Conservation (phyloP, 1,140 invertebrate species). For the Cotesia vestalis region DNA sequence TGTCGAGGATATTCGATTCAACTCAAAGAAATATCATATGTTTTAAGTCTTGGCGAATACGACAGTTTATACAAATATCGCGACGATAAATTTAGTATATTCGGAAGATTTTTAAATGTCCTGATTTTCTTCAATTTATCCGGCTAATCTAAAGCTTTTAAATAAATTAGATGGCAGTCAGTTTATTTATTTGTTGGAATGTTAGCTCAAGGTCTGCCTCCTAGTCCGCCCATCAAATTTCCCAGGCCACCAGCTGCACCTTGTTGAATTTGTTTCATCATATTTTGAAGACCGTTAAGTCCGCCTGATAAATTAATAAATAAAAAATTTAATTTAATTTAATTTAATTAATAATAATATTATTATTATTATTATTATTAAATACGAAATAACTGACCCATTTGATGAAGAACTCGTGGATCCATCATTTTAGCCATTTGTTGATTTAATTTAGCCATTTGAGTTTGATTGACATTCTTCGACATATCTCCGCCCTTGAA, state of each 20-base stretch:
- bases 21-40: no score
- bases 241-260: constrained; percentile 78
- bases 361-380: constrained; percentile 1
- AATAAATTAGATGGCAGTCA: constrained; percentile 23
- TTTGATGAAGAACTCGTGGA: constrained; percentile 94
- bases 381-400: constrained; percentile 70
- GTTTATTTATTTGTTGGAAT: constrained; percentile 23
- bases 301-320: constrained; percentile 75
- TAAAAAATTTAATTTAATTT: background rate
- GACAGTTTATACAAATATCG: no score
- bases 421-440: constrained; percentile 99
- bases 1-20: no score
- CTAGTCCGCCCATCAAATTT: constrained; percentile 82
- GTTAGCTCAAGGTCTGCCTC: constrained; percentile 63
- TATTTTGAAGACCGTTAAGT: constrained; percentile 94
- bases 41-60: no score
- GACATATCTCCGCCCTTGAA: constrained; percentile 99
- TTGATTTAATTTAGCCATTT: constrained; percentile 99
- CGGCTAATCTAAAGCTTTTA: no score
- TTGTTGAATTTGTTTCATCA: constrained; percentile 98
- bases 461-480: constrained; percentile 97
- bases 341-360: background rate
- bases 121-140: no score
- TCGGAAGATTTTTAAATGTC: no score
- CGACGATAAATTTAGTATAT: no score